Evolutionary conservation across 2,797 vertebrate genomes (phyloP).

Genomic region (Erpetoichthys calabaricus): DNA sequence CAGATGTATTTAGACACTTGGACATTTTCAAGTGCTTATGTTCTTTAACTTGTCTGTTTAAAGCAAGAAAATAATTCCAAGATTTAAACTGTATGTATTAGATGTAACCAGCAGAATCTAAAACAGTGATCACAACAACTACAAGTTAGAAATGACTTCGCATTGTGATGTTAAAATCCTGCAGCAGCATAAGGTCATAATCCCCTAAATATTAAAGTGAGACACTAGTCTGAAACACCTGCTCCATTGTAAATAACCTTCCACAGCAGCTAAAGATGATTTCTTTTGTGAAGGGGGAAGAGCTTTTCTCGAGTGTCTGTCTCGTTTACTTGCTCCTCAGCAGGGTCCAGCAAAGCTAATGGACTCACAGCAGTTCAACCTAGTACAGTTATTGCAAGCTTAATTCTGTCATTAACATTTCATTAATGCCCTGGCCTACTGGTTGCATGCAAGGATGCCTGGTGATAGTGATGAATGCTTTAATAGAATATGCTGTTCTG

Average conservation of each 20-base stretch:
- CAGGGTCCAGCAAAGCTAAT: conserved; percentile 76
- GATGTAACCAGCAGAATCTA: too few relatives aligned
- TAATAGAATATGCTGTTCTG: conserved; percentile 46
- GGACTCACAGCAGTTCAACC: conserved; percentile 80
- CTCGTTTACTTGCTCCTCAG: conserved; percentile 67
- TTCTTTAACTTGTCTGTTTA: too few relatives aligned
- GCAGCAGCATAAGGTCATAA: too few relatives aligned
- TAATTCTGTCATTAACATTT: conserved; percentile 98
- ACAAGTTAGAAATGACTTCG: too few relatives aligned
- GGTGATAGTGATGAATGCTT: conserved; percentile 67
- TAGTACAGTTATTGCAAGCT: conserved; percentile 84
- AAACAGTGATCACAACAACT: too few relatives aligned
- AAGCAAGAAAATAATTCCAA: too few relatives aligned
- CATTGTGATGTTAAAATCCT: too few relatives aligned
- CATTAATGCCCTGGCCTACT: conserved; percentile 86
- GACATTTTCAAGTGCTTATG: too few relatives aligned
- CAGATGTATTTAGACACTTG: too few relatives aligned
- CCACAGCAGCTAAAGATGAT: conserved; percentile 29
- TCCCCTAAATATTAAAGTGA: too few relatives aligned
- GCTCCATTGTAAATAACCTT: conserved; percentile 37
- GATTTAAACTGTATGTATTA: too few relatives aligned
- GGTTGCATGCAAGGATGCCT: conserved; percentile 57
- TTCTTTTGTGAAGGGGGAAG: conserved; percentile 25
- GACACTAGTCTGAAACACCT: conserved; percentile 52
- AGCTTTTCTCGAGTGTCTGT: conserved; percentile 22